Base-by-base conservation (phyloP, 1,140 invertebrate species). In the Lepidurus apus region DNA sequence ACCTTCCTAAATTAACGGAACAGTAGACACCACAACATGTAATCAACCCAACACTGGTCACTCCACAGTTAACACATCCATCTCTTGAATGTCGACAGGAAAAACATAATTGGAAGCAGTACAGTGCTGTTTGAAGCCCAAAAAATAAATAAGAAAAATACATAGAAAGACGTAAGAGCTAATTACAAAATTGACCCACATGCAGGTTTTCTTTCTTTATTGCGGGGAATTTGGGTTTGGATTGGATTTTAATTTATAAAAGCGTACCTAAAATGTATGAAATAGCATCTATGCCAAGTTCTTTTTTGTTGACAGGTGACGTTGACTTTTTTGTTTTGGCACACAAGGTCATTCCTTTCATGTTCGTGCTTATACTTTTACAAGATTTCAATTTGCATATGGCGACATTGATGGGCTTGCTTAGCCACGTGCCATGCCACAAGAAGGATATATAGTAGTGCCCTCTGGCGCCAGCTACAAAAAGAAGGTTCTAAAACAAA, bases 331-430 rank as follows among this genome's bases (percentile, higher is more conserved):
- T 65, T 7, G 9, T 17, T 65, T 65, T 65, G 34, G 34, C 53
- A 65, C 53, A 21, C 53, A 65, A 65, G 53, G 53, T 21, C 53
- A 65, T 65, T 65, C 13, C 17, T 21, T 65, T 34, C 34, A 34
- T 13, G 53, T 65, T 65, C 53, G 53, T 65, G 53, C 53, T 65
- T 65, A 65, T 65, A 65, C 53, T 65, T 65, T 65, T 65, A 65
- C n/a, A n/a, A 9, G 21, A 21, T 65, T 65, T 34, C 21, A 65
- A 65, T 65, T 65, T 65, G 53, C 53, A 65, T 65, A 65, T 7
- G 53, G 53, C 53, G 53, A 65, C 53, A 21, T 65, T 65, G 53
- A 65, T 65, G 53, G 53, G 53, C 53, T 65, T 65, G 53, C 53
- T 65, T 65, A 65, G 53, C 53, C 53, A 65, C 53, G 53, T 65